Evolutionary conservation across 2,888 invertebrate genomes (phyloP).

Genomic region (Malacosoma neustria): DNA sequence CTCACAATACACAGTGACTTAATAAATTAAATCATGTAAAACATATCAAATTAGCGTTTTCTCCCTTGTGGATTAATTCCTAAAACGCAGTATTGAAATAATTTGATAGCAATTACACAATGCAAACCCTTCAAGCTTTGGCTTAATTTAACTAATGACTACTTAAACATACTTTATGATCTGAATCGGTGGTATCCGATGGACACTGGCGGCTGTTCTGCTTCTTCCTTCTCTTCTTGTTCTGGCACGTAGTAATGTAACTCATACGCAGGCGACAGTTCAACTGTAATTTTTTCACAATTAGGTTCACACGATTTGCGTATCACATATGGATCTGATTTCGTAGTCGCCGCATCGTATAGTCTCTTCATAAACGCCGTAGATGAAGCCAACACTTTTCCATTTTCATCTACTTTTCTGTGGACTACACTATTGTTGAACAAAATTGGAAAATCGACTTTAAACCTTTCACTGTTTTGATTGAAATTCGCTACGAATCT

Average conservation of each 20-base stretch:
- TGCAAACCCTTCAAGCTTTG: not conserved
- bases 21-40: no score
- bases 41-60: no score
- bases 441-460: slow-evolving; percentile 49
- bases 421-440: slow-evolving; percentile 55
- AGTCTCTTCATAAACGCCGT: slow-evolving; percentile 40
- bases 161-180: slow-evolving; percentile 22
- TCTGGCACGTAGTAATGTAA: slow-evolving; percentile 61
- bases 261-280: slow-evolving; percentile 57
- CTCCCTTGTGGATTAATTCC: no score
- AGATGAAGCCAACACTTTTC: slow-evolving; percentile 38
- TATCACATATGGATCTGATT: slow-evolving; percentile 8
- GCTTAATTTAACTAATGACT: not conserved
- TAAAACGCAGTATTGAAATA: no score
- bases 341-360: slow-evolving; percentile 19
- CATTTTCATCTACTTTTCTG: slow-evolving; percentile 19
- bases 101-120: not conserved
- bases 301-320: slow-evolving; percentile 28
- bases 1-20: no score
- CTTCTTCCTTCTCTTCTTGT: slow-evolving; percentile 45
- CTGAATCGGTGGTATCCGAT: slow-evolving; percentile 22
- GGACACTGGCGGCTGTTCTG: slow-evolving; percentile 21
- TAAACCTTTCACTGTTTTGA: slow-evolving; percentile 47
- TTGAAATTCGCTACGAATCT: slow-evolving; percentile 56
- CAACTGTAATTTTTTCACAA: slow-evolving; percentile 43